phyloP scores from a whole-genome alignment of 1,140 invertebrate species.

The Drosophila malerkotliana region DNA sequence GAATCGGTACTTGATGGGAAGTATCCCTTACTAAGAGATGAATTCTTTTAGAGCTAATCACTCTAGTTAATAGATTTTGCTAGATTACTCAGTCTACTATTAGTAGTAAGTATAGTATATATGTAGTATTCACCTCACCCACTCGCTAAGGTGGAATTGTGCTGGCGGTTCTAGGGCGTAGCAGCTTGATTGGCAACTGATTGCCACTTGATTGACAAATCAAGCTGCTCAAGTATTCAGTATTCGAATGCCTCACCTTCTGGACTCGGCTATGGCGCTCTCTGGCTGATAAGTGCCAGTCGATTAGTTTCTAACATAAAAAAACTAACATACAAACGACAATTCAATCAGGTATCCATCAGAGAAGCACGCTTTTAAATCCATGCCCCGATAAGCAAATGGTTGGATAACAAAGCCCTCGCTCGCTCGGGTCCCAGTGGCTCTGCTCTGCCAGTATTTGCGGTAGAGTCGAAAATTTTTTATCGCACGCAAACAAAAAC shows the following conservation, averaged over 20 bases:
- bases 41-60: too few relatives aligned
- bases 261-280: neutral
- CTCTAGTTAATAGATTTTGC: neutral
- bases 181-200: constrained; percentile 61
- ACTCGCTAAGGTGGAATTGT: constrained; percentile 3
- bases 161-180: constrained; percentile 2
- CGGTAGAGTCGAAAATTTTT: constrained; percentile 55
- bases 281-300: constrained; percentile 44
- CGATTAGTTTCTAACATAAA: constrained; percentile 34
- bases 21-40: too few relatives aligned
- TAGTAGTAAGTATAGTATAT: neutral
- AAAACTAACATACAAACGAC: constrained; percentile 45
- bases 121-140: constrained; percentile 21
- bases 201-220: constrained; percentile 73
- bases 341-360: constrained; percentile 68
- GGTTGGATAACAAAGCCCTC: constrained; percentile 61
- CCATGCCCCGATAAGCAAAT: constrained; percentile 57
- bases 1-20: too few relatives aligned
- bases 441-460: constrained; percentile 49
- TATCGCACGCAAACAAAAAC: constrained; percentile 73
- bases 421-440: constrained; percentile 4
- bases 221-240: constrained; percentile 22
- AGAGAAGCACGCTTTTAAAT: constrained; percentile 18
- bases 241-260: constrained; percentile 2
- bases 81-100: neutral